Evolutionary conservation across 2,113 vertebrate genomes (phyloP), one percentile per base, ranked within the genome.

Genomic region (Heliornis fulica): DNA sequence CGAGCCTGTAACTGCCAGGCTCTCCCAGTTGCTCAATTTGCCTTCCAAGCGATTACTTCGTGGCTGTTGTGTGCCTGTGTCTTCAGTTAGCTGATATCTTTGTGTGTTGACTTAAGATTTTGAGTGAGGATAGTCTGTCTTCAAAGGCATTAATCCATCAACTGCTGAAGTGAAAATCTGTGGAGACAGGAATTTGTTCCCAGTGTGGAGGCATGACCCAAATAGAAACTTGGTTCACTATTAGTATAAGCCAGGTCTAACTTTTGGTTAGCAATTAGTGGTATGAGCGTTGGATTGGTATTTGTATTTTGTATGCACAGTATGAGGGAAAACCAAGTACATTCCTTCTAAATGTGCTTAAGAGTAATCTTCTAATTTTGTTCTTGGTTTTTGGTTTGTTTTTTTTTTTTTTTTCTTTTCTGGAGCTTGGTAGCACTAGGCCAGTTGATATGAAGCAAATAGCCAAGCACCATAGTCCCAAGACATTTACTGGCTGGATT

Each of bases 1-100:
- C 57, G 45, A 28, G 8, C 0, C 0, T 36, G 0, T 14, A 11
- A 59, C 32, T 66, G n/a, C 74, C 53, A n/a, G 36, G 50, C 18
- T 65, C 22, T 45, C 21, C 17, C 63, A 1, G 5, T 34, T 84
- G 25, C 34, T 91, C 22, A 7, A 16, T 79, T 65, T 94, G 66
- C 71, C 36, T 72, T 65, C 25, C 48, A 40, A 60, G 69, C 28
- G 11, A 61, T 14, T 41, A 40, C 63, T 83, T 38, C 36, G n/a
- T 43, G 63, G 28, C 66, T 79, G 11, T 5, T 79, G 46, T 79
- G 48, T 64, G 68, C n/a, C 43, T 60, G 36, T 16, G 15, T 79
- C 82, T 90, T 56, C 6, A 36, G 59, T 53, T 76, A 83, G 75
- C 57, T 14, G 25, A 2, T 90, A 13, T n/a, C 66, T 92, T 65